A percentile compares a stretch with the other conserved stretches of the same genome.
Evolutionary conservation across 2,888 invertebrate species (phyloP).

Genomic region (Trachelus stipa): DNA sequence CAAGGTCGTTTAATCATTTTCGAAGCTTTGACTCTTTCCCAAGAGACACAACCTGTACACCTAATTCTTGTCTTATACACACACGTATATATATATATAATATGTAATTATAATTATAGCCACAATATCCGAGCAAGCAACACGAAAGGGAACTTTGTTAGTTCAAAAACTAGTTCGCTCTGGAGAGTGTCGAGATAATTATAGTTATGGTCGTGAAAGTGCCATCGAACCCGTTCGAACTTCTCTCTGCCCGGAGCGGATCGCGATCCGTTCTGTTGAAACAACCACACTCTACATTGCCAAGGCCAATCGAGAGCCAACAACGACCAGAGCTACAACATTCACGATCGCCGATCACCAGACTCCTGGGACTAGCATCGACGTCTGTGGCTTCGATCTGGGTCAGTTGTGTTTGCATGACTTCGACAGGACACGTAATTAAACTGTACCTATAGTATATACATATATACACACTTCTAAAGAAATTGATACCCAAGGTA

Average conservation of each 20-base stretch:
- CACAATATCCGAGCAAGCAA: not conserved
- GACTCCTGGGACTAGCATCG: not conserved
- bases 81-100: too few species aligned
- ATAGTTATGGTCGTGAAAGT: slow-evolving; percentile 56
- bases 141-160: not conserved
- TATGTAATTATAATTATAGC: not conserved
- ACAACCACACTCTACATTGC: slow-evolving; percentile 46
- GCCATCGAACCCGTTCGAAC: slow-evolving; percentile 52
- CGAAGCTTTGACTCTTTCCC: not conserved
- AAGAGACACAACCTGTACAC: not conserved
- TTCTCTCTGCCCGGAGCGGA: slow-evolving; percentile 8
- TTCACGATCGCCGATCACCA: slow-evolving; percentile 31
- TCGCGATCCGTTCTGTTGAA: slow-evolving; percentile 7
- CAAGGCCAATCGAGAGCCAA: slow-evolving; percentile 51
- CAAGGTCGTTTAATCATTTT: not conserved
- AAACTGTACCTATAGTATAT: not conserved
- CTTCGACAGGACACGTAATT: slow-evolving; percentile 4
- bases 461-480: not conserved
- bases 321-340: slow-evolving; percentile 25
- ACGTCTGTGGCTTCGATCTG: slow-evolving; percentile 12
- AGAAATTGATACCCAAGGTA: not conserved
- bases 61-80: not conserved
- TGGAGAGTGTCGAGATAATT: slow-evolving; percentile 36
- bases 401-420: slow-evolving; percentile 13
- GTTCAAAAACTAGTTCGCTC: slow-evolving; percentile 44